Percentiles rank a stretch among this genome's conserved stretches.
phyloP scores from a whole-genome alignment of 2,113 vertebrate species.

The Muntiacus muntjak region DNA sequence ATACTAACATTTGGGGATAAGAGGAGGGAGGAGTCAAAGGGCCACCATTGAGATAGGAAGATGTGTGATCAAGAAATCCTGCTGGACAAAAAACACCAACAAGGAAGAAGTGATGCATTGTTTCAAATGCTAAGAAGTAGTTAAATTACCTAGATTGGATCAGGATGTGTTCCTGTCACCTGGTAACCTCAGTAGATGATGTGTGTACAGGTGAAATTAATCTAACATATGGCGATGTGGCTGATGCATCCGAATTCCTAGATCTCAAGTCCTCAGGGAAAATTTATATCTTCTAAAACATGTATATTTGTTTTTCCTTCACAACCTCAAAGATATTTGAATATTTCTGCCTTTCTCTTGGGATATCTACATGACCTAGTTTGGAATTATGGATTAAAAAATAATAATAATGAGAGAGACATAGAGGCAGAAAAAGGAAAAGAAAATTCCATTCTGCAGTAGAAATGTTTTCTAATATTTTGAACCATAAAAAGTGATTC shows the following conservation, averaged over 20 bases:
- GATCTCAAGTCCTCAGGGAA: not conserved
- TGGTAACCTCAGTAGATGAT: not conserved
- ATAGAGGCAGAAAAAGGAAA: no score
- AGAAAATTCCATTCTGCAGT: not conserved
- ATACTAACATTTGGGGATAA: not conserved
- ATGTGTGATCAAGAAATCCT: fast-evolving
- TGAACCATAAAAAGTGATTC: not conserved
- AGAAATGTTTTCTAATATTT: not conserved
- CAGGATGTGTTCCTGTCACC: not conserved
- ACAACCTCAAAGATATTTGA: not conserved
- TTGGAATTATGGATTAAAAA: not conserved
- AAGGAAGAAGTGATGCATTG: not conserved
- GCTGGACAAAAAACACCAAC: not conserved
- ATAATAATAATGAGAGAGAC: not conserved
- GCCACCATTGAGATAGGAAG: not conserved
- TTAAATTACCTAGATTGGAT: not conserved
- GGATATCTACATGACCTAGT: not conserved
- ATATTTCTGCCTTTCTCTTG: not conserved
- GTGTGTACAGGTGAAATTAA: not conserved
- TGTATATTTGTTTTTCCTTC: not conserved
- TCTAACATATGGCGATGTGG: no score
- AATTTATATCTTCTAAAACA: not conserved
- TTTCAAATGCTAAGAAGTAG: not conserved
- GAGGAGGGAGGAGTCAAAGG: not conserved
- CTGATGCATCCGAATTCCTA: not conserved